phyloP scores from a whole-genome alignment of 2,797 vertebrate genomes.

The Acanthis flammea region DNA sequence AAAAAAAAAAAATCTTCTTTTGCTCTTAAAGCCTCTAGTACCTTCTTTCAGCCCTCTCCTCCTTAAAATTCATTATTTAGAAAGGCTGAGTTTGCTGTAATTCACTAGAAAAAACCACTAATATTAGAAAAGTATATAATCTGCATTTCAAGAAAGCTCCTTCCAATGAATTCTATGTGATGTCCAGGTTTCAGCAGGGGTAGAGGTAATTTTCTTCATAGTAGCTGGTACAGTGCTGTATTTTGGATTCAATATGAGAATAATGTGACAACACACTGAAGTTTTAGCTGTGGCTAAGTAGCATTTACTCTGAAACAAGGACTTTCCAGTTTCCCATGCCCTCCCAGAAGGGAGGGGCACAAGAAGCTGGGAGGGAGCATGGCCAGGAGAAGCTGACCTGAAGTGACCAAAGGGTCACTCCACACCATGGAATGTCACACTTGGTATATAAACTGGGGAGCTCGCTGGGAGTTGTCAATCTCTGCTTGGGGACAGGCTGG shows the following conservation, averaged over 20 bases:
- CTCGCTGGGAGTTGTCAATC: rapidly evolving
- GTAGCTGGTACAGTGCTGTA: not conserved
- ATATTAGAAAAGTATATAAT: not conserved
- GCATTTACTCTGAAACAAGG: not conserved
- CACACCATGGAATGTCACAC: rapidly evolving
- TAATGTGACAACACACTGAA: not conserved
- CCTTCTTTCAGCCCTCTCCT: not conserved
- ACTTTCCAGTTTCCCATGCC: not conserved
- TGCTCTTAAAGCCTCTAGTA: not conserved
- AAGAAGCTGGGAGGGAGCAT: not conserved
- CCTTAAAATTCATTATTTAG: not conserved
- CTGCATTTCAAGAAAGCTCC: not conserved
- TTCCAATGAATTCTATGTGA: not conserved
- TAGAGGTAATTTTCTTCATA: not conserved
- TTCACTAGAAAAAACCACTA: not conserved
- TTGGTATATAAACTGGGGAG: not conserved
- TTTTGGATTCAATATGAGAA: not conserved
- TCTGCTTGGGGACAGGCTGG: not conserved
- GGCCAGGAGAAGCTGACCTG: not conserved
- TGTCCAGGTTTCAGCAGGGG: not conserved
- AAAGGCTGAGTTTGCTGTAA: not conserved
- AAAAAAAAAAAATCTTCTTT: not conserved
- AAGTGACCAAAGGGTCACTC: not conserved
- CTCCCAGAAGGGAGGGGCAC: rapidly evolving
- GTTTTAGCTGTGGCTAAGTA: not conserved